phyloP scores from a whole-genome alignment of 2,888 invertebrate genomes.

The Hirudinaria manillensis region DNA sequence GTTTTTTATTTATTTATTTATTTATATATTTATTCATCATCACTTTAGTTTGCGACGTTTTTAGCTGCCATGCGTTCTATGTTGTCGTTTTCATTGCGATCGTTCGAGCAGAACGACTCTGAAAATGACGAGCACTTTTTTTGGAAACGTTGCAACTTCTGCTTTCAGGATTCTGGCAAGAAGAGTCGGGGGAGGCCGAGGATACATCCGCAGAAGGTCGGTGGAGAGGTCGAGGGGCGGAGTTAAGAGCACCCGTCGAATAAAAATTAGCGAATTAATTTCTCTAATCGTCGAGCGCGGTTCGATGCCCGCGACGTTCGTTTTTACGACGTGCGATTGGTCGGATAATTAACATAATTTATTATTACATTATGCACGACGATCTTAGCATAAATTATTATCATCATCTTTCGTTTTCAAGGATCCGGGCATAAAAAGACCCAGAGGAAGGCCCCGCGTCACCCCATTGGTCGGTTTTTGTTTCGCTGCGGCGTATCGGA shows the following conservation, averaged over 20 bases:
- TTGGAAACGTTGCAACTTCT: not conserved
- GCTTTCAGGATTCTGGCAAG: constrained; percentile 29
- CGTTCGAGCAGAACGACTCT: too few species aligned
- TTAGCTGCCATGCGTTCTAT: too few species aligned
- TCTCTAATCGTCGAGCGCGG: too few species aligned
- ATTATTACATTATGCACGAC: not conserved
- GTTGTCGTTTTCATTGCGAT: too few species aligned
- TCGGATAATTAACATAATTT: not conserved
- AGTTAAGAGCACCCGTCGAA: too few species aligned
- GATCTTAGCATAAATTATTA: not conserved
- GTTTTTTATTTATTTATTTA: too few species aligned
- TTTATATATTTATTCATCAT: too few species aligned
- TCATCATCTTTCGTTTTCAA: not conserved
- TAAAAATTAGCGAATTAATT: not conserved
- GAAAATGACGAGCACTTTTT: too few species aligned
- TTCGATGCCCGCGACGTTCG: not conserved
- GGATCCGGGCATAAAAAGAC: constrained; percentile 32
- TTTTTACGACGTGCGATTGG: not conserved
- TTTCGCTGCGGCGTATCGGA: not conserved
- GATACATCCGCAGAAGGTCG: constrained; percentile 33
- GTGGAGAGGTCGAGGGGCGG: too few species aligned
- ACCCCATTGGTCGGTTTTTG: constrained; percentile 26
- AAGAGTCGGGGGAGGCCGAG: constrained; percentile 31
- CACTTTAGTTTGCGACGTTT: too few species aligned
- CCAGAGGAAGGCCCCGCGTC: constrained; percentile 30